Evolutionary conservation across 2,113 vertebrate species (phyloP).

Genomic region (Heterotis niloticus): DNA sequence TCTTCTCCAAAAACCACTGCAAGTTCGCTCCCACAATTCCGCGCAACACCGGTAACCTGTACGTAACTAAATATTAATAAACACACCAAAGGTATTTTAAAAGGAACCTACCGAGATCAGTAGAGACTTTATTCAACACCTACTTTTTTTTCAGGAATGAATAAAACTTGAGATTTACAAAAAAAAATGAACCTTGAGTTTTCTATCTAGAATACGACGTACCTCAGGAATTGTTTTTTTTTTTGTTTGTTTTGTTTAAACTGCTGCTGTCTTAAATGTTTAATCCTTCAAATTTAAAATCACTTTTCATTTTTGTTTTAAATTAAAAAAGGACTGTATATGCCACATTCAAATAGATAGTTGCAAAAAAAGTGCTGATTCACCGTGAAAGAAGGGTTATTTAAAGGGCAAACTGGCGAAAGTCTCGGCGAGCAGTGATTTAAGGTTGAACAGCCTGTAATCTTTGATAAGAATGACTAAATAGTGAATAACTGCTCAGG

Average conservation of each 20-base stretch:
- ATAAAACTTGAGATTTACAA: constrained; percentile 7
- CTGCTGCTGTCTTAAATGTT: not conserved
- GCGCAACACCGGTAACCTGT: too few relatives aligned
- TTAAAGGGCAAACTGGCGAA: not conserved
- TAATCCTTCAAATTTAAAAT: not conserved
- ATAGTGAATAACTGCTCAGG: not conserved
- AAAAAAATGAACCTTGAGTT: too few relatives aligned
- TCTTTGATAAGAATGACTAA: not conserved
- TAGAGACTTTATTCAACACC: not conserved
- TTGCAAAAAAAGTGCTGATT: constrained; percentile 1
- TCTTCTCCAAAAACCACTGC: too few relatives aligned
- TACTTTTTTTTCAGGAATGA: not conserved
- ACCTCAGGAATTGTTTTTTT: too few relatives aligned
- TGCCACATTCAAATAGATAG: not conserved
- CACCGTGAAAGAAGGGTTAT: not conserved
- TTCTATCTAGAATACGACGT: too few relatives aligned
- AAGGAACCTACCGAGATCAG: too few relatives aligned
- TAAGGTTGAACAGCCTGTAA: not conserved
- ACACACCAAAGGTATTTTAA: too few relatives aligned
- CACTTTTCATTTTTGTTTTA: not conserved
- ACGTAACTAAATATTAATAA: too few relatives aligned
- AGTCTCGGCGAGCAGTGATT: not conserved
- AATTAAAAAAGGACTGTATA: not conserved
- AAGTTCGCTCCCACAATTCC: too few relatives aligned
- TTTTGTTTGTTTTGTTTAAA: too few relatives aligned